Base-by-base conservation (phyloP, 1,140 invertebrate species). In the Leptoteleia sp. region DNA sequence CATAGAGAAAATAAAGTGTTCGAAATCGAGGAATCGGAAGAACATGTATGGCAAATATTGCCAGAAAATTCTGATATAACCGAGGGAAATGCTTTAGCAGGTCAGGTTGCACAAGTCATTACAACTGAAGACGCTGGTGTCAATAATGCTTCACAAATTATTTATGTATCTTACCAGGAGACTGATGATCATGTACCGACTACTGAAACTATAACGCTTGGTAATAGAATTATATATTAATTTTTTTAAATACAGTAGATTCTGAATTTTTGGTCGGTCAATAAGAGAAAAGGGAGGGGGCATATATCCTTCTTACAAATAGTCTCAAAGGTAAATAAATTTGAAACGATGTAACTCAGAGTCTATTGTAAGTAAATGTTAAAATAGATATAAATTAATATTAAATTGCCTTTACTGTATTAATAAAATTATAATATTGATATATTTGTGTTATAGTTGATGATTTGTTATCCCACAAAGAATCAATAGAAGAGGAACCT, bases 41-140 rank as follows among this genome's bases (percentile, higher is more conserved):
- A 71, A 4, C 80, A 85, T 47, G 80, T 88, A 4, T 89, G 87
- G 88, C 85, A 88, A 59, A 86, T 89, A 47, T 50, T 88, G 31
- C 85, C 87, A 19, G 9, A 71, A 7, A 64, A 50, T 52, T 0
- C 35, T 1, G 37, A 61, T 9, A 22, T 6, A 8, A 29, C 31
- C n/a, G 52, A 55, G 42, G 15, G 35, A 1, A 54, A 40, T 40
- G 11, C 16, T 8, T 11, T 78, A 2, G 8, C 42, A 6, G 42
- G 29, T 29, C 65, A 78, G 40, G 57, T 78, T 8, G 16, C 75
- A n/a, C 65, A 70, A 55, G 75, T 78, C 11, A 65, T 78, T 22
- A n/a, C 75, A 6, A 15, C 42, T 27, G 43, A 72, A 19, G 17
- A 50, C 47, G 12, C 42, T 1, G 37, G 22, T 16, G 67, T 33